Evolutionary conservation across 2,888 invertebrate species (phyloP).

Genomic region (Piscicola geometra): DNA sequence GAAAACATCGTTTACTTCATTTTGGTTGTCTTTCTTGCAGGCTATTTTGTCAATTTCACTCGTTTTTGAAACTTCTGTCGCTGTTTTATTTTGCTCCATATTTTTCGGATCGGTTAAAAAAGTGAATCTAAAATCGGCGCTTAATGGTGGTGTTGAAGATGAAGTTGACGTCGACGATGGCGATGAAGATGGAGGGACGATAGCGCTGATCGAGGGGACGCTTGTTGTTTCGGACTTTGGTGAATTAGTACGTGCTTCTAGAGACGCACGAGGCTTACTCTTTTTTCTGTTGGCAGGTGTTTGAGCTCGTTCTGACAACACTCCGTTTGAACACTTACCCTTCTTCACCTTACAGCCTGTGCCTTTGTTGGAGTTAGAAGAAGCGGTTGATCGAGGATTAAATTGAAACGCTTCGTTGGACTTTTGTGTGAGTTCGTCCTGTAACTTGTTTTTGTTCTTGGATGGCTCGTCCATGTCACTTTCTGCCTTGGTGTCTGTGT

Average conservation of each 20-base stretch:
- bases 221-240: neutral
- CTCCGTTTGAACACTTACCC: neutral
- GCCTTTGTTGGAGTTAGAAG: neutral
- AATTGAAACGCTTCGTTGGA: slow-evolving; percentile 1
- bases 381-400: neutral
- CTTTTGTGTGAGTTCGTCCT: neutral
- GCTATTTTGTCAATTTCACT: neutral
- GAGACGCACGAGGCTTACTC: neutral
- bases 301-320: neutral
- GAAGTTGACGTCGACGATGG: neutral
- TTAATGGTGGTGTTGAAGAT: neutral
- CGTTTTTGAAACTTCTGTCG: neutral
- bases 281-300: neutral
- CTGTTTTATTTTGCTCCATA: neutral
- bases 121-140: neutral
- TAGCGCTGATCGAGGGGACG: neutral
- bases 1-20: neutral
- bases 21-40: neutral
- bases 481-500: neutral
- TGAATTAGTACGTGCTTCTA: neutral
- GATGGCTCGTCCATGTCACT: slow-evolving; percentile 1
- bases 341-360: slow-evolving; percentile 9
- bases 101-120: neutral
- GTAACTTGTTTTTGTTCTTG: neutral
- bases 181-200: neutral